A percentile compares a stretch with the other conserved stretches of the same genome.
Conservation (phyloP, 2,888 invertebrate species). For the Harpagoxenus sublaevis region DNA sequence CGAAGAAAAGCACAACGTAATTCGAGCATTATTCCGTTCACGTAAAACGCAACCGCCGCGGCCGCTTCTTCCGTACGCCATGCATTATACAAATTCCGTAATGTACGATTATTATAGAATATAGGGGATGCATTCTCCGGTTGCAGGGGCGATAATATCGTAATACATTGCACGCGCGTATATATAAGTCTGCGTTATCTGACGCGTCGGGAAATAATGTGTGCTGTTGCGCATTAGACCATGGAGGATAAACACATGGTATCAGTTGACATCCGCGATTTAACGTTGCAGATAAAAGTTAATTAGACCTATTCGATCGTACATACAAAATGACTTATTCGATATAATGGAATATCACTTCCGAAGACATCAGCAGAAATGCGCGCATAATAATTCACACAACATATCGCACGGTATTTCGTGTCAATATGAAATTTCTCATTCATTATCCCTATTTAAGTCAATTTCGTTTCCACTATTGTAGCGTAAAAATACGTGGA, state of each 20-base stretch:
- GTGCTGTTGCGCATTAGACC: slow-evolving; percentile 43
- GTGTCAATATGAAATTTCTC: background rate
- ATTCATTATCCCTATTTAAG: background rate
- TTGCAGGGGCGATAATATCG: slow-evolving; percentile 42
- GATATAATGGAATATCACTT: background rate
- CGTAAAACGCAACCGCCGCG: slow-evolving; percentile 39
- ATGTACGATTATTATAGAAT: slow-evolving; percentile 53
- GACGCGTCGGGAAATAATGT: slow-evolving; percentile 51
- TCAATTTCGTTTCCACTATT: background rate
- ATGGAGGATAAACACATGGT: slow-evolving; percentile 49
- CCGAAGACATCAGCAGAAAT: background rate
- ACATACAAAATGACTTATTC: background rate
- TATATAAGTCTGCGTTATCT: slow-evolving; percentile 52
- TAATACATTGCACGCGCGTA: slow-evolving; percentile 50
- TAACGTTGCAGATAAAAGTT: slow-evolving; percentile 48
- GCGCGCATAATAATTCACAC: background rate
- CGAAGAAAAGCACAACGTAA: slow-evolving; percentile 29
- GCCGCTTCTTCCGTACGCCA: slow-evolving; percentile 41
- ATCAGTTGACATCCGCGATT: slow-evolving; percentile 38
- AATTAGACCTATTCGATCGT: slow-evolving; percentile 37
- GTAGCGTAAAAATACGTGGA: background rate
- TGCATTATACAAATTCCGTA: slow-evolving; percentile 55
- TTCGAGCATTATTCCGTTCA: slow-evolving; percentile 46
- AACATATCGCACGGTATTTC: background rate
- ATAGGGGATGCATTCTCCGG: slow-evolving; percentile 42